phyloP scores from a whole-genome alignment of 1,140 invertebrate species.

The Adelges cooleyi region DNA sequence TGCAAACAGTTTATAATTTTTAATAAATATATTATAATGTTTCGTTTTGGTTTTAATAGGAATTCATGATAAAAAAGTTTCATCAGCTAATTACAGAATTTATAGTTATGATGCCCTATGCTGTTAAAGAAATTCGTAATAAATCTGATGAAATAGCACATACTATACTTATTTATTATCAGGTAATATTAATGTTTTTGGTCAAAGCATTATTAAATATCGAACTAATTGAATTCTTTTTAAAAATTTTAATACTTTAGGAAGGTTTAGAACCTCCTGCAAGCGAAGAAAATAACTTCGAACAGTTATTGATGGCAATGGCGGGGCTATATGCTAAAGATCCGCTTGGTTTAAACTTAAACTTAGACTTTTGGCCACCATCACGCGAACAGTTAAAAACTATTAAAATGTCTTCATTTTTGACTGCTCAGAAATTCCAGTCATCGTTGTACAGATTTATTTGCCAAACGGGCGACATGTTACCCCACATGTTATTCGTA shows the following conservation, averaged over 20 bases:
- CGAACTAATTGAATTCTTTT: background rate
- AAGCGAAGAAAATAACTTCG: conserved; percentile 66
- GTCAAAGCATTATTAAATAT: too few species aligned
- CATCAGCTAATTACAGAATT: conserved; percentile 85
- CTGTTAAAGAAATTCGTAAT: conserved; percentile 69
- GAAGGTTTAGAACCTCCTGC: conserved; percentile 70
- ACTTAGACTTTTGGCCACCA: conserved; percentile 73
- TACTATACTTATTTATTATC: conserved; percentile 63
- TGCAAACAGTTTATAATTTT: too few species aligned
- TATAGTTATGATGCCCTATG: conserved; percentile 82
- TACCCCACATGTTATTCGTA: conserved; percentile 73
- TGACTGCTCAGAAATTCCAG: conserved; percentile 37
- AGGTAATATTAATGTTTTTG: conserved; percentile 36
- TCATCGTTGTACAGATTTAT: conserved; percentile 84
- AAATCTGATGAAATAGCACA: conserved; percentile 80
- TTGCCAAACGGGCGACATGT: conserved; percentile 68
- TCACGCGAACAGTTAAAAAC: conserved; percentile 39
- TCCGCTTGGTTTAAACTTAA: conserved; percentile 55
- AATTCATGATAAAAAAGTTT: conserved; percentile 68
- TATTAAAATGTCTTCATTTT: conserved; percentile 21
- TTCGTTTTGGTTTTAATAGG: conserved; percentile 36
- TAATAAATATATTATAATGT: background rate
- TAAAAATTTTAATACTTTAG: conserved; percentile 35
- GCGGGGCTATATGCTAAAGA: conserved; percentile 66
- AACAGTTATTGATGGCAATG: conserved; percentile 66